Conservation (phyloP, 2,797 vertebrate genomes). For the Erpetoichthys calabaricus region DNA sequence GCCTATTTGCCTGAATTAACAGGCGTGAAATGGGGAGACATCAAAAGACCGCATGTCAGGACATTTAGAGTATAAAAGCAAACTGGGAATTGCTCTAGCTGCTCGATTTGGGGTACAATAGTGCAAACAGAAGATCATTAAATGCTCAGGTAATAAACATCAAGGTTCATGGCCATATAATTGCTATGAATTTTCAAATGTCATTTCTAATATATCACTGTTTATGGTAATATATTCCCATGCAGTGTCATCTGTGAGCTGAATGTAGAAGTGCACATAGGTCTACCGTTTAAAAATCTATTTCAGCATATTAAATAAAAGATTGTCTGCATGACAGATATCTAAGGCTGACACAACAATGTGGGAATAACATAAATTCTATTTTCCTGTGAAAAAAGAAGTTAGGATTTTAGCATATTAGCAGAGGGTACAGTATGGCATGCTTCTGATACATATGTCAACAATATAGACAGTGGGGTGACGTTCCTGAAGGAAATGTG, state of each 20-base stretch:
- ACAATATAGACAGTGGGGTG: no score
- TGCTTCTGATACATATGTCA: no score
- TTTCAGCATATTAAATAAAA: no score
- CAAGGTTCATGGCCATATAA: background rate
- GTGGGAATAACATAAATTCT: no score
- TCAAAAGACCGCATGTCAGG: conserved; percentile 1
- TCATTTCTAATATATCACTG: background rate
- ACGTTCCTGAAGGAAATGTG: no score
- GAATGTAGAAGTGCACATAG: background rate
- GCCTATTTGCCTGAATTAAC: conserved; percentile 1
- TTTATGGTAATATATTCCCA: background rate
- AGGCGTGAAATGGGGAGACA: conserved; percentile 2
- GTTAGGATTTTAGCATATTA: no score
- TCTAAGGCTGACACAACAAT: no score
- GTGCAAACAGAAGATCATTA: background rate
- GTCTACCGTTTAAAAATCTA: no score
- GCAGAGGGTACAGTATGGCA: no score
- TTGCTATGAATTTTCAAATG: background rate
- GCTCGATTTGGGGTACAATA: background rate
- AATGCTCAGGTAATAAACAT: conserved; percentile 1
- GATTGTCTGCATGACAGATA: no score
- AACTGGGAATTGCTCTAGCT: background rate
- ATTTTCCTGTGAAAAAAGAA: no score
- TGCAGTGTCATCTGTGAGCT: background rate
- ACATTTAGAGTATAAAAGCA: conserved; percentile 2